Conservation (phyloP, 2,113 vertebrate genomes). For the Caretta caretta region DNA sequence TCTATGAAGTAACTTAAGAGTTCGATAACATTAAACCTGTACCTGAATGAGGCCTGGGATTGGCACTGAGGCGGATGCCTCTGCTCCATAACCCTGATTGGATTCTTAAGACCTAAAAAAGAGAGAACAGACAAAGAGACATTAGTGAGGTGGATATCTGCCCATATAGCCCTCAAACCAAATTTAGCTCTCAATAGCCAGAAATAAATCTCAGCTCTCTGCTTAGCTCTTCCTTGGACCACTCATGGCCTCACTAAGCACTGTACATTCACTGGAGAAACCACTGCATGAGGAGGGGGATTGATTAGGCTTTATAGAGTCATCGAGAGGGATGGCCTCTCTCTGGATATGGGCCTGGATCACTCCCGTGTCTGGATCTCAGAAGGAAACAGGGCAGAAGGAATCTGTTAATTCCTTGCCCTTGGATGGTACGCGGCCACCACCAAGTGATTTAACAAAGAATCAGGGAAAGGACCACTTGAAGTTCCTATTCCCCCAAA, state of each 20-base stretch:
- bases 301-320: background rate
- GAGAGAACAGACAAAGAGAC: background rate
- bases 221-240: background rate
- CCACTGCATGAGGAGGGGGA: background rate
- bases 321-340: background rate
- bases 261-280: background rate
- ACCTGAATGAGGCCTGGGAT: background rate
- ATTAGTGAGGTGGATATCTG: background rate
- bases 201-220: background rate
- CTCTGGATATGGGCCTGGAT: background rate
- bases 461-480: too few species aligned
- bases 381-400: background rate
- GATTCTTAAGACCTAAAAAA: background rate
- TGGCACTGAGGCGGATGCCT: background rate
- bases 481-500: too few species aligned
- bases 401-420: background rate
- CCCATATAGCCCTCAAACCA: accelerated
- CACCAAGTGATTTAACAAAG: too few species aligned
- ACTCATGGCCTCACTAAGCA: background rate
- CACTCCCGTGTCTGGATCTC: accelerated
- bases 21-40: background rate
- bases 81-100: background rate
- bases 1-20: background rate
- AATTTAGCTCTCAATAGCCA: background rate
- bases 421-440: too few species aligned